phyloP scores from a whole-genome alignment of 2,888 invertebrate species.

The Thalpophila matura region DNA sequence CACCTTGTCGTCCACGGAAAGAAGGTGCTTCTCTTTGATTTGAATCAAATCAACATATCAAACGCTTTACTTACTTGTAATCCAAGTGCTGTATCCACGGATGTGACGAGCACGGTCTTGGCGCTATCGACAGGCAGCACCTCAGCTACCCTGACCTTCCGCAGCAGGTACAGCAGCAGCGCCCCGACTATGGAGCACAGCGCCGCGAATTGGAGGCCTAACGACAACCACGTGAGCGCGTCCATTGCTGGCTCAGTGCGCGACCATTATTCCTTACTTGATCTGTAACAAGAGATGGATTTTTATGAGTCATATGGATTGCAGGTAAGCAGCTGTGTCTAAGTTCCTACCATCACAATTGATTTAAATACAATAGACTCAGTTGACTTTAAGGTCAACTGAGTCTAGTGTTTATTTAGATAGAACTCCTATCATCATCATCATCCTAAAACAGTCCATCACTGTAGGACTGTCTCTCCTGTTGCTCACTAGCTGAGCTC shows the following conservation, averaged over 20 bases:
- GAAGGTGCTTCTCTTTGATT: too few relatives aligned
- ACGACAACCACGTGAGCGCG: conserved; percentile 94
- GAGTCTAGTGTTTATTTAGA: too few relatives aligned
- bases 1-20: neutral
- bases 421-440: too few relatives aligned
- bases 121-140: conserved; percentile 92
- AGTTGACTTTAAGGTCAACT: too few relatives aligned
- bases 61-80: conserved; percentile 93
- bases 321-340: neutral
- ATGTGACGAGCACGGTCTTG: conserved; percentile 94
- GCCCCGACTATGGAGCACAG: conserved; percentile 96
- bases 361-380: too few relatives aligned
- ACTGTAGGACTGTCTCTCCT: too few relatives aligned
- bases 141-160: conserved; percentile 93
- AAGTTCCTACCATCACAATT: too few relatives aligned
- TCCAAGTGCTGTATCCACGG: conserved; percentile 95
- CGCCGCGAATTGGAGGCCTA: conserved; percentile 95
- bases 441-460: too few relatives aligned
- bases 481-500: too few relatives aligned
- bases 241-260: conserved; percentile 91
- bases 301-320: neutral
- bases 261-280: conserved; percentile 74
- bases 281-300: conserved; percentile 75
- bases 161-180: conserved; percentile 93
- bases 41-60: too few relatives aligned